Evolutionary conservation across 2,113 vertebrate species (phyloP), one percentile per base, ranked within the genome.

Genomic region (Cavia porcellus): DNA sequence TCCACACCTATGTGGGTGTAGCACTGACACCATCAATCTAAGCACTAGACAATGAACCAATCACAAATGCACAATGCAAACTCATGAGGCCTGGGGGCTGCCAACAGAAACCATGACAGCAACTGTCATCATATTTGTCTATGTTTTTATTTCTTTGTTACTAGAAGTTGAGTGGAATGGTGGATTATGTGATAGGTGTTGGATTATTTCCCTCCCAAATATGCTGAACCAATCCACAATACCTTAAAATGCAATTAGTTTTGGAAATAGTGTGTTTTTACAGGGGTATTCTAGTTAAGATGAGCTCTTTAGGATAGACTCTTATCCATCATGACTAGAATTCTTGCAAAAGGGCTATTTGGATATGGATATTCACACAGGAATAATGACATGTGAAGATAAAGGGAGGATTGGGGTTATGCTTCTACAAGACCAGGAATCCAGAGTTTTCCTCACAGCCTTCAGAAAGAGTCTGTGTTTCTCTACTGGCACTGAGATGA

Each of bases 131-230:
- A 55, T 19, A 19, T 35, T n/a, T 5, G 12, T 68, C 30, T 42
- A 14, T 62, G 32, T 25, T 95, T 75, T 68, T 38, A 81, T 94
- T 88, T 94, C n/a, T 96, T 59, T 90, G 12, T 57, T 14, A 28
- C 50, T 80, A 81, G 47, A 47, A 85, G 7, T 30, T 88, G 50
- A 38, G 14, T 85, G 38, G 57, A 84, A 68, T 72, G 25, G 5
- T 94, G 11, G 35, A 20, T 86, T 24, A 6, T 68, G 30, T 47
- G 22, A 28, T 83, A 64, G 38, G 38, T 81, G 7, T 89, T 86
- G 66, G 68, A 82, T 64, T 50, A 8, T 72, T 30, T 38, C 19
- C 57, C 47, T 52, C 7, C 50, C 82, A 66, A 55, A 45, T 79
- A 47, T 45, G 25, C 81, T 62, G 7, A 25, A 17, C 57, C 1